These are phyloP conservation scores for Manacus vitellinus DNA, from an alignment of 2,113 vertebrate species.

Conservation along the genomic window DNA sequence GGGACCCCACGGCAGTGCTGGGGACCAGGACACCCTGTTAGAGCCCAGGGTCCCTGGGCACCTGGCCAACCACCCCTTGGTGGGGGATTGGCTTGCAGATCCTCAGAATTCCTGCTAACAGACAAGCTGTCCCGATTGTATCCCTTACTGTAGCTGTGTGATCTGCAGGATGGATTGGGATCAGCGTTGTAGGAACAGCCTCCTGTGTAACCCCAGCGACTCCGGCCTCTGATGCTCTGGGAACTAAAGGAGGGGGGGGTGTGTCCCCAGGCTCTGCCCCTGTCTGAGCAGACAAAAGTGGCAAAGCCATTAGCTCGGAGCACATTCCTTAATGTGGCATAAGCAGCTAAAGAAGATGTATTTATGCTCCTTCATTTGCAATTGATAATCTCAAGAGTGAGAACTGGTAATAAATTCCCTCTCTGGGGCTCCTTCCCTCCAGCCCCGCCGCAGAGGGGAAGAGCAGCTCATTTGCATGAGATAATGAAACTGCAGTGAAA, in stretches of 20 bases:
- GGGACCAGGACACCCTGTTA: accelerated
- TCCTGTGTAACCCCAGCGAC: neutral
- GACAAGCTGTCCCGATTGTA: accelerated
- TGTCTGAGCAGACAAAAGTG: neutral
- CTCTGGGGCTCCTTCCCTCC: slow-evolving; percentile 38
- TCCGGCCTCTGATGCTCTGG: neutral
- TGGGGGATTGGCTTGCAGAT: neutral
- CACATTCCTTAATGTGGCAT: slow-evolving; percentile 10
- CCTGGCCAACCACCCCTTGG: accelerated
- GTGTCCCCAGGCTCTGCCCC: neutral
- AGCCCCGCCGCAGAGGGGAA: slow-evolving; percentile 4
- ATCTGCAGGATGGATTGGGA: neutral
- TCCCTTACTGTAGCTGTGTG: accelerated
- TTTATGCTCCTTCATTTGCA: slow-evolving; percentile 59
- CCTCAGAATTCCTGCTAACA: neutral
- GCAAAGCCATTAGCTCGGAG: slow-evolving; percentile 26
- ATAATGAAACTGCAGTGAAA: slow-evolving; percentile 63
- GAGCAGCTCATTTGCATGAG: slow-evolving; percentile 61
- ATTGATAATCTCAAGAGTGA: slow-evolving; percentile 49
- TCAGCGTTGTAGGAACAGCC: neutral
- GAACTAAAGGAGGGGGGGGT: neutral
- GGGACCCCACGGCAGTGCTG: accelerated
- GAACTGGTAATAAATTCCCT: slow-evolving; percentile 57
- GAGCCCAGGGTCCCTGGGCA: accelerated
- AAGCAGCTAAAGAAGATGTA: slow-evolving; percentile 60